Percentiles rank a stretch among this genome's conserved stretches.
These are phyloP conservation scores for Fundulus diaphanus DNA, from an alignment of 2,797 vertebrate species.

Conservation along the genomic window DNA sequence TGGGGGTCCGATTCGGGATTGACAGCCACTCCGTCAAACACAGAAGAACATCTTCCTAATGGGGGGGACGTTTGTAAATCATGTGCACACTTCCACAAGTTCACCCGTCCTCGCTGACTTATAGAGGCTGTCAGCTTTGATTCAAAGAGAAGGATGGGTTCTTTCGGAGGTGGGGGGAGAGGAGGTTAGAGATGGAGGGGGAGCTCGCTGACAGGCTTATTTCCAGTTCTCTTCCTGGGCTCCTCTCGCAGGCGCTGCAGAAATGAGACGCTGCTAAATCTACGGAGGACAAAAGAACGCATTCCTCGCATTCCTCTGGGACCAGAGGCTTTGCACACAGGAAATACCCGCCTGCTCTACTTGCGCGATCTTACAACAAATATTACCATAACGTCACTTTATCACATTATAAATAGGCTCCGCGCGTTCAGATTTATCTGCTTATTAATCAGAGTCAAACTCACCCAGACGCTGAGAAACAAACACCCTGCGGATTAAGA, in stretches of 20 bases:
- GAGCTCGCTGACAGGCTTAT: slow-evolving; percentile 34
- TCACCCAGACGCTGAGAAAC: background rate
- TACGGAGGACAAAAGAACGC: slow-evolving; percentile 72
- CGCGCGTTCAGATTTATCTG: background rate
- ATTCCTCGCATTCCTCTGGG: slow-evolving; percentile 82
- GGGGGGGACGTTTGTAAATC: slow-evolving; percentile 40
- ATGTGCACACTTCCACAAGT: slow-evolving; percentile 15
- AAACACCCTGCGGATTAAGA: background rate
- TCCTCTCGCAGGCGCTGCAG: slow-evolving; percentile 40
- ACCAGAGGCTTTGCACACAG: slow-evolving; percentile 75
- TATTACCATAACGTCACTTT: slow-evolving; percentile 55
- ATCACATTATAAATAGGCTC: slow-evolving; percentile 9
- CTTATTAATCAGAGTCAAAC: slow-evolving; percentile 12
- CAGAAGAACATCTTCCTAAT: slow-evolving; percentile 60
- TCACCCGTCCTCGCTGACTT: slow-evolving; percentile 29
- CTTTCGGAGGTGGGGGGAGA: slow-evolving; percentile 24
- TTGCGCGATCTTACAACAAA: slow-evolving; percentile 59
- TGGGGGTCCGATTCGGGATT: slow-evolving; percentile 11
- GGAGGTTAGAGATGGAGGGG: background rate
- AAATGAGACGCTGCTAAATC: slow-evolving; percentile 68
- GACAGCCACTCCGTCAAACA: slow-evolving; percentile 60
- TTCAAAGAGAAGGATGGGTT: slow-evolving; percentile 40
- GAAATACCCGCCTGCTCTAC: slow-evolving; percentile 73
- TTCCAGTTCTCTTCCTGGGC: slow-evolving; percentile 55
- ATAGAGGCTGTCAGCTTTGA: slow-evolving; percentile 34